A percentile compares a stretch with the other conserved stretches of the same genome.
These are phyloP conservation scores for Megaceryle torquata DNA, from an alignment of 2,113 vertebrate genomes.

Conservation along the genomic window DNA sequence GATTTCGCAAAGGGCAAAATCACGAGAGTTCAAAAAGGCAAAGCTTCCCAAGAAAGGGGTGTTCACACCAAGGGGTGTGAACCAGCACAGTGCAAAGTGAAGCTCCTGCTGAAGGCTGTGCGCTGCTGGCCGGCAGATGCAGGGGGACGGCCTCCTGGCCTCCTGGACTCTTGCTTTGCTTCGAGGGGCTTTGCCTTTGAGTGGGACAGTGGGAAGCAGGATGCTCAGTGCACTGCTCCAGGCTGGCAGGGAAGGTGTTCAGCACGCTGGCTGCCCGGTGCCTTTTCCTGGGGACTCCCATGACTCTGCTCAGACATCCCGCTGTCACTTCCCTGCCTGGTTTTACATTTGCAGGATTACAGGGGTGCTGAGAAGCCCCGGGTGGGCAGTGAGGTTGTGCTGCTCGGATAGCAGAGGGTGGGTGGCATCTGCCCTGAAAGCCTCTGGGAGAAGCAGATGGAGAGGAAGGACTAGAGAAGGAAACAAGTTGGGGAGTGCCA, in stretches of 20 bases:
- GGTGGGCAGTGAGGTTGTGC: not conserved
- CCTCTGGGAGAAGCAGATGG: not conserved
- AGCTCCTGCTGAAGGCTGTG: not conserved
- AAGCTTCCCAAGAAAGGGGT: not conserved
- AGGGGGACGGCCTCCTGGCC: fast-evolving
- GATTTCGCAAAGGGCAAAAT: not conserved
- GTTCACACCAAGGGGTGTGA: fast-evolving
- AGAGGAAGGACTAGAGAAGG: not conserved
- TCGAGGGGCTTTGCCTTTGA: fast-evolving
- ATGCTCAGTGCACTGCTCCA: fast-evolving
- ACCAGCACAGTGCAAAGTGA: fast-evolving
- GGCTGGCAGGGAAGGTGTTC: not conserved
- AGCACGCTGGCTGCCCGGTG: not conserved
- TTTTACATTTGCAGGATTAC: not conserved
- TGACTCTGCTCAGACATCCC: too few species aligned
- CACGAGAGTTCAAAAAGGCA: not conserved
- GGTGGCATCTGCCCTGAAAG: not conserved
- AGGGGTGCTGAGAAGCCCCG: not conserved
- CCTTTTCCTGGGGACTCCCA: not conserved
- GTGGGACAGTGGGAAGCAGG: fast-evolving
- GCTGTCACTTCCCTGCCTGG: not conserved
- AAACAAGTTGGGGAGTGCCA: not conserved
- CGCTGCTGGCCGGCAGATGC: fast-evolving
- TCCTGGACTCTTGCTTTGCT: not conserved
- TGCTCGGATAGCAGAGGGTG: not conserved